Percentiles rank a stretch among this genome's conserved stretches.
Conservation (phyloP, 2,888 invertebrate genomes). For the Lamellibrachia columna region DNA sequence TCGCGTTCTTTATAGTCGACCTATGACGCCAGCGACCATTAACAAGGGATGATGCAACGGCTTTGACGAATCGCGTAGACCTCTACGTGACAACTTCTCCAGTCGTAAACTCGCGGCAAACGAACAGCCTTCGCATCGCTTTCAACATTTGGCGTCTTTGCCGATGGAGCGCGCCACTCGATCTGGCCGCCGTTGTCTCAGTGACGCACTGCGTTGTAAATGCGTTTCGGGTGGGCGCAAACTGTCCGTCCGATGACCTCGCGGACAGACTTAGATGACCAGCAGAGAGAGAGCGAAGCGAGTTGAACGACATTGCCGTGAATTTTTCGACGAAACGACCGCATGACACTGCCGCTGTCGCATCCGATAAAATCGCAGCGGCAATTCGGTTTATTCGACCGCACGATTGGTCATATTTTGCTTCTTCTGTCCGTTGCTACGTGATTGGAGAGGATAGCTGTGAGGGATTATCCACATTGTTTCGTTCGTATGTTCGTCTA, state of each 20-base stretch:
- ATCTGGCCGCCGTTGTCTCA: background rate
- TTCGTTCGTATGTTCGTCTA: background rate
- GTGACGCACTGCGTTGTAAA: background rate
- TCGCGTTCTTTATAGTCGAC: slow-evolving; percentile 5
- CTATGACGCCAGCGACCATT: background rate
- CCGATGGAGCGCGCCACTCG: background rate
- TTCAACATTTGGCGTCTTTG: background rate
- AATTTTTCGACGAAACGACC: background rate
- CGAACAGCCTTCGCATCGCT: background rate
- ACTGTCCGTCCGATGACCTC: background rate
- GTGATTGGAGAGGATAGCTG: background rate
- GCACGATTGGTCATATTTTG: background rate
- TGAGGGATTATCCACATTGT: background rate
- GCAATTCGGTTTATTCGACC: background rate
- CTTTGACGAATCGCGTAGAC: background rate
- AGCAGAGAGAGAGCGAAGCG: background rate
- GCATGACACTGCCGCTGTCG: background rate
- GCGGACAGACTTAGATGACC: background rate
- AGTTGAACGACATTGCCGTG: background rate
- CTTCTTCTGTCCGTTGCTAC: background rate
- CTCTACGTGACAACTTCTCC: background rate
- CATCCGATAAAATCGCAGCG: background rate
- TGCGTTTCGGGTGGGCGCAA: background rate
- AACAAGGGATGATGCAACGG: background rate
- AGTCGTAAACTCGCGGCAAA: background rate